phyloP scores from a whole-genome alignment of 2,113 vertebrate genomes.

The Phrynocephalus versicolor region DNA sequence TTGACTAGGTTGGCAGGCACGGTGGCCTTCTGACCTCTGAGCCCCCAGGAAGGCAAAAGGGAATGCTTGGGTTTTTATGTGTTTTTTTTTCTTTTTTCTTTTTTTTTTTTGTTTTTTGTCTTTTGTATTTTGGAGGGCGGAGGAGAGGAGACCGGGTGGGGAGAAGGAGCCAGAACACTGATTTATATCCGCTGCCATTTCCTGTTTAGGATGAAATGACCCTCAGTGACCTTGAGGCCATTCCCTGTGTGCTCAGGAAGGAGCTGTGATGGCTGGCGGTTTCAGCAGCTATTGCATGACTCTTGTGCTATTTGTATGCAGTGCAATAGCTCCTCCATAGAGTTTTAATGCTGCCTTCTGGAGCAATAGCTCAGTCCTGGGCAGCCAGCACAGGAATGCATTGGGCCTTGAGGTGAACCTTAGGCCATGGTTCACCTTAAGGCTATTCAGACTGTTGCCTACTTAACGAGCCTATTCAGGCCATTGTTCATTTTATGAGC shows the following conservation, averaged over 20 bases:
- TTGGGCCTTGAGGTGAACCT: no score
- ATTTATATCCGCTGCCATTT: slow-evolving; percentile 65
- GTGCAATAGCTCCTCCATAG: background rate
- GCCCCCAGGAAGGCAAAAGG: slow-evolving; percentile 58
- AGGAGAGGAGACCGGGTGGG: background rate
- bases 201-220: slow-evolving; percentile 64
- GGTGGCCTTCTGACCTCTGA: slow-evolving; percentile 67
- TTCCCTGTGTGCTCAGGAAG: background rate
- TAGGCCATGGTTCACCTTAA: no score
- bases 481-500: no score
- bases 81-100: no score
- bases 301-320: background rate
- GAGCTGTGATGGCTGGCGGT: slow-evolving; percentile 42
- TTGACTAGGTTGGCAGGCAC: slow-evolving; percentile 58
- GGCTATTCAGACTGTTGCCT: no score
- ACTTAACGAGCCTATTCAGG: no score
- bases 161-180: slow-evolving; percentile 55
- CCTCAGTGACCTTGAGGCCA: slow-evolving; percentile 62
- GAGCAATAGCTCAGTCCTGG: background rate
- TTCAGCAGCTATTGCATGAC: slow-evolving; percentile 11
- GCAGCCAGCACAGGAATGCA: background rate
- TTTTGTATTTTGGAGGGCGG: fast-evolving
- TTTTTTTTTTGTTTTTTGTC: no score
- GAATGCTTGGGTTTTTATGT: background rate
- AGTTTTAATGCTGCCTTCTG: background rate